A percentile compares a stretch with the other conserved stretches of the same genome.
Evolutionary conservation across 2,113 vertebrate species (phyloP).

Genomic region (Eurystomus gularis): DNA sequence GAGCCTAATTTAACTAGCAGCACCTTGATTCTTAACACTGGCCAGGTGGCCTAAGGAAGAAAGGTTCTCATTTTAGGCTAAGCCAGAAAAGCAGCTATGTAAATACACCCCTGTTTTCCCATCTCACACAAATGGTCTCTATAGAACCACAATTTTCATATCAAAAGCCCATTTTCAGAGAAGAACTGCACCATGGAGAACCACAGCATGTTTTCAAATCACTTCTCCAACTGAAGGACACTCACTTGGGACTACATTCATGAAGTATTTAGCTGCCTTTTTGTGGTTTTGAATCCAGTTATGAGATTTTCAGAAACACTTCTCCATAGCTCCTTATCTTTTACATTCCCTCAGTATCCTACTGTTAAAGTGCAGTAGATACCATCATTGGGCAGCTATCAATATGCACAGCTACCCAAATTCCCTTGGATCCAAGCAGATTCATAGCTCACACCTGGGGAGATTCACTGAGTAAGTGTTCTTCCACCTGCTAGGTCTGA

Average conservation of each 20-base stretch:
- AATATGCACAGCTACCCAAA: not conserved
- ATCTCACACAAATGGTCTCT: not conserved
- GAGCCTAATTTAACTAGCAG: not conserved
- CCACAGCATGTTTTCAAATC: not conserved
- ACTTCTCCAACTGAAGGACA: not conserved
- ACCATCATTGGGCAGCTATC: not conserved
- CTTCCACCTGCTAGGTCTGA: not conserved
- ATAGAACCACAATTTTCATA: not conserved
- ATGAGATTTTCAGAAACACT: not conserved
- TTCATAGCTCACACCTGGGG: not conserved
- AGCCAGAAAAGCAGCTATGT: not conserved
- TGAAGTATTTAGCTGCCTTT: not conserved
- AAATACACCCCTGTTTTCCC: not conserved
- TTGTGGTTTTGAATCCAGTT: not conserved
- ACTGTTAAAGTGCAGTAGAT: not conserved
- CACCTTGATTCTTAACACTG: not conserved
- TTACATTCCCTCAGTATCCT: not conserved
- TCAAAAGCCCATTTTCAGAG: not conserved
- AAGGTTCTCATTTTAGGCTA: not conserved
- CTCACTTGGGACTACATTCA: fast-evolving
- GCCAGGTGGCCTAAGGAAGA: not conserved
- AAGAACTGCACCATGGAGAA: not conserved
- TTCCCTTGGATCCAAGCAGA: not conserved
- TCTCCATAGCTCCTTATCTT: not conserved
- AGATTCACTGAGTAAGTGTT: not conserved